phyloP scores from a whole-genome alignment of 1,140 invertebrate species.

The Cotesia glomerata region DNA sequence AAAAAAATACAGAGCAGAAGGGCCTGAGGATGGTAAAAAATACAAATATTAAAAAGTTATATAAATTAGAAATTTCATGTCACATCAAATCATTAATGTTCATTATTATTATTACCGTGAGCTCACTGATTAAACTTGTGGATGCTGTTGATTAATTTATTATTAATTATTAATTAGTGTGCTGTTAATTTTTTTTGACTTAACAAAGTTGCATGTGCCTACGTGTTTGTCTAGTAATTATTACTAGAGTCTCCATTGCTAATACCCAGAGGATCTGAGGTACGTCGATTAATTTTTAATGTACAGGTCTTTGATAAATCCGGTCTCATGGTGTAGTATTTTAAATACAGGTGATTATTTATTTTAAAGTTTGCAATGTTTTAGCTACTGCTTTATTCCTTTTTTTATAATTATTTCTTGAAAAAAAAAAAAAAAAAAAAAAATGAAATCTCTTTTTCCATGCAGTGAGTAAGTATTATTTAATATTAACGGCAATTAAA shows the following conservation, averaged over 20 bases:
- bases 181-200: background rate
- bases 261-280: background rate
- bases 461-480: too few relatives aligned
- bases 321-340: too few relatives aligned
- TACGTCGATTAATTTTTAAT: too few relatives aligned
- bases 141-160: background rate
- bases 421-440: too few relatives aligned
- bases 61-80: background rate
- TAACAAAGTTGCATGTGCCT: conserved; percentile 21
- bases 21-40: background rate
- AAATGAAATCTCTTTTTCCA: too few relatives aligned
- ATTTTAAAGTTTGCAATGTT: background rate
- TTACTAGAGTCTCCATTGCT: background rate
- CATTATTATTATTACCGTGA: conserved; percentile 12
- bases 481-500: too few relatives aligned
- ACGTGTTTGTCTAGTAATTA: background rate
- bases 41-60: background rate
- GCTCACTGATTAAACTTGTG: conserved; percentile 32
- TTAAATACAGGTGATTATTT: background rate
- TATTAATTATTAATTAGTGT: background rate
- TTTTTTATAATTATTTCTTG: too few relatives aligned
- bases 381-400: too few relatives aligned
- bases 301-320: too few relatives aligned
- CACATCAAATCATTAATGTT: background rate
- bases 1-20: background rate